These are phyloP conservation scores for Isurus oxyrinchus DNA, from an alignment of 2,113 vertebrate species.

Conservation along the genomic window DNA sequence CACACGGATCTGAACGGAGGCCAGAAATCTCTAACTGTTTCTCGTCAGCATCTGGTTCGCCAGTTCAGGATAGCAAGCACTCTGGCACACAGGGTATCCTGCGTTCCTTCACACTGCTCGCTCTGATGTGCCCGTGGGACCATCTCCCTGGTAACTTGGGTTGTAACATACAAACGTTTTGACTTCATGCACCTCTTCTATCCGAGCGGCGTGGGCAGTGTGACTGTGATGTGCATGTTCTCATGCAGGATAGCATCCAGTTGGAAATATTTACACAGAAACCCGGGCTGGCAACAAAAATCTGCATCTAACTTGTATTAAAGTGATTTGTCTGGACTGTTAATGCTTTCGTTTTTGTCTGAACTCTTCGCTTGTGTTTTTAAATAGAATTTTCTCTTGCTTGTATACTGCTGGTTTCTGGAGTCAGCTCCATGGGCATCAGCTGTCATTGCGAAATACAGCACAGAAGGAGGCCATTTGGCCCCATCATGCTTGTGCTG, in stretches of 20 bases:
- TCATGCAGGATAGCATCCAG: too few relatives aligned
- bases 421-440: not conserved
- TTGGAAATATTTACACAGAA: not conserved
- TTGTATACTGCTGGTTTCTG: not conserved
- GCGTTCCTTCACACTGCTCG: not conserved
- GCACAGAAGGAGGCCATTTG: not conserved
- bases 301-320: not conserved
- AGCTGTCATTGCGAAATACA: not conserved
- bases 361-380: not conserved
- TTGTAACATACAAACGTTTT: not conserved
- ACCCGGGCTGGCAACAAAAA: not conserved
- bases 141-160: not conserved
- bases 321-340: not conserved
- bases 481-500: not conserved
- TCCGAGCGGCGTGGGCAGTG: not conserved
- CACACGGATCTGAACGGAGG: not conserved
- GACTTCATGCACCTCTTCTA: not conserved
- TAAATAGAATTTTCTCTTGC: not conserved
- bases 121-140: not conserved
- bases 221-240: not conserved
- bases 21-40: not conserved
- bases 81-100: not conserved
- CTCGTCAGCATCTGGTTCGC: not conserved
- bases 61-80: not conserved
- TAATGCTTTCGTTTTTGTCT: not conserved